Evolutionary conservation across 2,113 vertebrate species (phyloP).

Genomic region (Erythrocebus patas): DNA sequence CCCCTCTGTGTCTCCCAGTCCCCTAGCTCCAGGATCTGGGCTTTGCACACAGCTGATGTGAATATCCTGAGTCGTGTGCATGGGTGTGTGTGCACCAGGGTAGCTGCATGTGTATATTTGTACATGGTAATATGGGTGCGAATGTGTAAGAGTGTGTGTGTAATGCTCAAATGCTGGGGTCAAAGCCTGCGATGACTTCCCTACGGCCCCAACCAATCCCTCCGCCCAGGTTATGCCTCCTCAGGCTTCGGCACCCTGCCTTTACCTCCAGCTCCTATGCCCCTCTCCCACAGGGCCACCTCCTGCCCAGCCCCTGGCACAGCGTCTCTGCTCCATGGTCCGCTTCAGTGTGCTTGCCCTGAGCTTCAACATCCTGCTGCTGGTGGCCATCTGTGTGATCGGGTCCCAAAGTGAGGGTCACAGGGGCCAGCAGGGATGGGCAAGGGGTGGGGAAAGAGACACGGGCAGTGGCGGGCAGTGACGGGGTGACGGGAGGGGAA

Average conservation of each 20-base stretch:
- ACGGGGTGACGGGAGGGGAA: neutral
- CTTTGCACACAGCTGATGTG: neutral
- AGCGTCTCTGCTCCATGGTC: conserved; percentile 15
- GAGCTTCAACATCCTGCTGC: conserved; percentile 53
- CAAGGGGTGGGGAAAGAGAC: neutral
- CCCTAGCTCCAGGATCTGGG: too few species aligned
- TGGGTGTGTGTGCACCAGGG: neutral
- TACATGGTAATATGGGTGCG: neutral
- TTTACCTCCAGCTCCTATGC: neutral
- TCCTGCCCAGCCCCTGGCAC: neutral
- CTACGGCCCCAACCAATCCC: neutral
- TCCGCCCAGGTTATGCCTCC: neutral
- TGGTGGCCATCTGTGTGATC: conserved; percentile 53
- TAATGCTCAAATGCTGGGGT: neutral
- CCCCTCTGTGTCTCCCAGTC: neutral
- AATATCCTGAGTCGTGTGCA: neutral
- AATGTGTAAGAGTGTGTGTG: neutral
- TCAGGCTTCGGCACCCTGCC: neutral
- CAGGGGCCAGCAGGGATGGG: neutral
- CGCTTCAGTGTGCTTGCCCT: conserved; percentile 45
- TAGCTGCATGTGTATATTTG: neutral
- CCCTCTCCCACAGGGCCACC: neutral
- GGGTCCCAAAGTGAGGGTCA: conserved; percentile 63
- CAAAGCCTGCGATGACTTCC: neutral
- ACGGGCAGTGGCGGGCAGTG: neutral